These are phyloP conservation scores for Nasua narica DNA, from an alignment of 2,797 vertebrate species.

Conservation along the genomic window DNA sequence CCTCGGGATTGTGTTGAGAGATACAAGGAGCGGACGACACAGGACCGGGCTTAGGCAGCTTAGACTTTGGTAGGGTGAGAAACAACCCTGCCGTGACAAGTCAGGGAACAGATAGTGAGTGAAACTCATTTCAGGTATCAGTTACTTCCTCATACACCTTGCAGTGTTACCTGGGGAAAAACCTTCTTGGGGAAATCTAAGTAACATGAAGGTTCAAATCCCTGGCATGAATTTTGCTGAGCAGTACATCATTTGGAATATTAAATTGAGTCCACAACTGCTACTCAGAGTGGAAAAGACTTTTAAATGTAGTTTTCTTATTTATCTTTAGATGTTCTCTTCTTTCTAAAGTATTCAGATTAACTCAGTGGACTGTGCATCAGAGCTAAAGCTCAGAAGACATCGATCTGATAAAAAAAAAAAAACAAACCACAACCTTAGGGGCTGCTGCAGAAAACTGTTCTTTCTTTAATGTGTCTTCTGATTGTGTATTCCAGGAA, in stretches of 20 bases:
- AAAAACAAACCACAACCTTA: too few relatives aligned
- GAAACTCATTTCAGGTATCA: background rate
- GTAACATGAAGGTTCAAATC: background rate
- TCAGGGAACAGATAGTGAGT: background rate
- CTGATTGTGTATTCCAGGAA: background rate
- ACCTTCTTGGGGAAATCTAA: background rate
- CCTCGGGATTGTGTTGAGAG: background rate
- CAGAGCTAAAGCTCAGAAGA: background rate
- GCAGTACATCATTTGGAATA: background rate
- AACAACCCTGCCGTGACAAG: background rate
- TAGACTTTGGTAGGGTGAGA: background rate
- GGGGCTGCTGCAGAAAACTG: background rate
- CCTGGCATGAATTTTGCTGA: background rate
- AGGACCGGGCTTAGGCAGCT: background rate
- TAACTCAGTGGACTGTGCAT: background rate
- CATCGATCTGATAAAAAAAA: background rate
- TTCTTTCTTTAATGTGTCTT: background rate
- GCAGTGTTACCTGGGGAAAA: background rate
- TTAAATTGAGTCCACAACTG: background rate
- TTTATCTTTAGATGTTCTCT: background rate
- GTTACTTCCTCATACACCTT: background rate
- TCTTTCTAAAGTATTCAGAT: background rate
- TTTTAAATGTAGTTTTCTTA: background rate
- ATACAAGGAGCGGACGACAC: background rate
- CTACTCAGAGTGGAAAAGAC: background rate